These are phyloP conservation scores for Aporrectodea caliginosa DNA, from an alignment of 1,140 invertebrate genomes.

Conservation along the genomic window DNA sequence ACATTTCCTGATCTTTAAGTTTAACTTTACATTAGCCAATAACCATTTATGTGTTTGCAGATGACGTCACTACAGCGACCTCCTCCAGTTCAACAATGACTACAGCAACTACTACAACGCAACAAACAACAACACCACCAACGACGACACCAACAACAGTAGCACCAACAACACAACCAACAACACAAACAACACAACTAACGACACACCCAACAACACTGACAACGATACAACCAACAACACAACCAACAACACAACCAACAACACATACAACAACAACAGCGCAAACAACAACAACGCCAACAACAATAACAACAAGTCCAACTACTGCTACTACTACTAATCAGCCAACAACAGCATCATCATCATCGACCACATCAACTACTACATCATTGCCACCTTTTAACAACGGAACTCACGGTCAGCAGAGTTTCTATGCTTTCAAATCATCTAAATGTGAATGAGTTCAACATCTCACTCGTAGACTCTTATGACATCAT, in stretches of 20 bases:
- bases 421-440: too few species aligned
- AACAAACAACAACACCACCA: neutral
- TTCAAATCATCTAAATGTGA: too few species aligned
- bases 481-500: too few species aligned
- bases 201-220: neutral
- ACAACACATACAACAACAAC: neutral
- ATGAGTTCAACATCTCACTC: too few species aligned
- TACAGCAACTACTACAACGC: neutral
- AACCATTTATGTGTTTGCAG: too few species aligned
- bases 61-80: too few species aligned
- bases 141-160: neutral
- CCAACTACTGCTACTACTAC: neutral
- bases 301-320: neutral
- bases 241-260: neutral
- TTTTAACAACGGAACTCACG: too few species aligned
- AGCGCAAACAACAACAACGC: neutral
- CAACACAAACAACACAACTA: neutral
- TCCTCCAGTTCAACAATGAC: neutral
- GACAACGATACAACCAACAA: neutral
- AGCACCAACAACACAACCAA: neutral
- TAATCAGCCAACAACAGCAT: neutral
- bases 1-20: too few species aligned
- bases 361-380: neutral
- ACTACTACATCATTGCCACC: neutral
- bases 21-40: too few species aligned